A percentile compares a stretch with the other conserved stretches of the same genome.
Conservation (phyloP, 1,140 invertebrate species). For the Laupala kohalensis region DNA sequence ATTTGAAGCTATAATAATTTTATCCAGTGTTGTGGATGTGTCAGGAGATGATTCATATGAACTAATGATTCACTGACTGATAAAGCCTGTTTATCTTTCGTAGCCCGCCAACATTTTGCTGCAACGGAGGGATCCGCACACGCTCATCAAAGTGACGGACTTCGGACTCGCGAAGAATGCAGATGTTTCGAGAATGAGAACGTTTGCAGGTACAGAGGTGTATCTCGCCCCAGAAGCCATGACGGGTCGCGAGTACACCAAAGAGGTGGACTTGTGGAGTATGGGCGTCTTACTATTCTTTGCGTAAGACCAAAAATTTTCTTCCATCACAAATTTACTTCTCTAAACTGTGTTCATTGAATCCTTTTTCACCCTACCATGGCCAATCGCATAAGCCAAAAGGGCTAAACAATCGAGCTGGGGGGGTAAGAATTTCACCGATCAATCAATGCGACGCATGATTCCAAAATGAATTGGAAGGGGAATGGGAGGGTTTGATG, state of each 20-base stretch:
- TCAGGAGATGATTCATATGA: no score
- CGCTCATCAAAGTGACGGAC: slow-evolving; percentile 61
- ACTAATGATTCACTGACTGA: no score
- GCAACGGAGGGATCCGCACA: slow-evolving; percentile 44
- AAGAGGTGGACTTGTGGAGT: slow-evolving; percentile 75
- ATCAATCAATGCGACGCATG: no score
- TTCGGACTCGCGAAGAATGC: slow-evolving; percentile 80
- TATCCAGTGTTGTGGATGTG: no score
- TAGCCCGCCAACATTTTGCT: slow-evolving; percentile 71
- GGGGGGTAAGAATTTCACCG: no score
- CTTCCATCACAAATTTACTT: background rate
- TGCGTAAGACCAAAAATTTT: background rate
- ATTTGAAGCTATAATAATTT: no score
- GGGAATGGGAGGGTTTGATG: no score
- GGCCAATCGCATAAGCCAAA: no score
- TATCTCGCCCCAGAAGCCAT: slow-evolving; percentile 81
- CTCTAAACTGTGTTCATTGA: no score
- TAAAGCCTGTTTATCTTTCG: background rate
- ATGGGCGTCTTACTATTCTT: slow-evolving; percentile 68
- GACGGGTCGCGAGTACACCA: slow-evolving; percentile 16
- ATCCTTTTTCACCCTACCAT: no score
- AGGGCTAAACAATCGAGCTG: no score
- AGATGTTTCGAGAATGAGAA: slow-evolving; percentile 62
- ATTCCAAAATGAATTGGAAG: no score
- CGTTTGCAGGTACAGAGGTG: slow-evolving; percentile 73